phyloP scores from a whole-genome alignment of 2,113 vertebrate species.

The Picathartes gymnocephalus region DNA sequence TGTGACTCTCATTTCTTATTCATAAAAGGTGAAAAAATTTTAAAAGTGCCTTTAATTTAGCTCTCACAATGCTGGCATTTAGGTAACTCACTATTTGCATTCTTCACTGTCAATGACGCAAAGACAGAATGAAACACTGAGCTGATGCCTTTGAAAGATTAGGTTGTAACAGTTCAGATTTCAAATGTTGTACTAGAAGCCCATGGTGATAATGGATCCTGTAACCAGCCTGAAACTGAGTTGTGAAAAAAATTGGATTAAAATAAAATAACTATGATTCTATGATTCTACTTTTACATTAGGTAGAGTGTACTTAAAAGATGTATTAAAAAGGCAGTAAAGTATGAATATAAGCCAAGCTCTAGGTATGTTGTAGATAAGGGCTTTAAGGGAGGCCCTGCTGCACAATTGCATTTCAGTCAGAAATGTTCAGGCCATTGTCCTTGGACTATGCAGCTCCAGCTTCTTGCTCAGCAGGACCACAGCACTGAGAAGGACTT shows the following conservation, averaged over 20 bases:
- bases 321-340: neutral
- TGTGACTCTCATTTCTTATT: neutral
- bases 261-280: neutral
- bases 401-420: neutral
- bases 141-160: neutral
- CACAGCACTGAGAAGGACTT: neutral
- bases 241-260: neutral
- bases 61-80: neutral
- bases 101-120: neutral
- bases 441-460: neutral
- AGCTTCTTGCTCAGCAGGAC: neutral
- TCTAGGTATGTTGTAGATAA: neutral
- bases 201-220: neutral
- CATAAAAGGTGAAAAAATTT: neutral
- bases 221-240: neutral
- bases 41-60: neutral
- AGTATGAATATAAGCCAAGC: neutral
- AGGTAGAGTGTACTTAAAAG: neutral
- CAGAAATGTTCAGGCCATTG: neutral
- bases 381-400: neutral
- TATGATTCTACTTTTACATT: neutral
- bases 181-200: neutral
- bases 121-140: neutral
- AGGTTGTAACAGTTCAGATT: neutral
- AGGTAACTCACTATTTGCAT: neutral